phyloP scores from a whole-genome alignment of 2,888 invertebrate species.

The Rotaria sp. region DNA sequence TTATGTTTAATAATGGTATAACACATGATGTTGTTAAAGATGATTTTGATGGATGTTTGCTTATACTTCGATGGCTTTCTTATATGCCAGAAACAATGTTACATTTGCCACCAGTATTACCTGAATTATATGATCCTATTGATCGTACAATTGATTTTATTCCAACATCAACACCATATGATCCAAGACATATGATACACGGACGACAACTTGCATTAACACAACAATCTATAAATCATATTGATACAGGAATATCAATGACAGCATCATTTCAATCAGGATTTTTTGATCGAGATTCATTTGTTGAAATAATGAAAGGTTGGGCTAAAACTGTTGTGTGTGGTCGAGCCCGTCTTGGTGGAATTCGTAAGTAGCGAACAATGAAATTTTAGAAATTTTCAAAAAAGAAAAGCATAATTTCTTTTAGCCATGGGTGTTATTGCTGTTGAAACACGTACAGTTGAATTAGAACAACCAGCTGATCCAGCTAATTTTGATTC shows the following conservation, averaged over 20 bases:
- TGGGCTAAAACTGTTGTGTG: slow-evolving; percentile 89
- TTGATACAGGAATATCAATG: neutral
- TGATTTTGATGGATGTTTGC: slow-evolving; percentile 75
- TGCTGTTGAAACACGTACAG: slow-evolving; percentile 89
- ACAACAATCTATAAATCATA: neutral
- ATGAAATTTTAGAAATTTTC: no score
- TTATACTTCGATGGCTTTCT: slow-evolving; percentile 81
- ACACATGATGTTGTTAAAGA: slow-evolving; percentile 81
- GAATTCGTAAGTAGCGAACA: slow-evolving; percentile 22
- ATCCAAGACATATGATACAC: slow-evolving; percentile 79
- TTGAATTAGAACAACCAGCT: slow-evolving; percentile 85
- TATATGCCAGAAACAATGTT: slow-evolving; percentile 68
- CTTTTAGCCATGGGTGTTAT: slow-evolving; percentile 74
- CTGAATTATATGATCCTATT: slow-evolving; percentile 67
- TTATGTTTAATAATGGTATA: slow-evolving; percentile 97
- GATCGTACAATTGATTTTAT: slow-evolving; percentile 75
- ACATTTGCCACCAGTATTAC: slow-evolving; percentile 8
- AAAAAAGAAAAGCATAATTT: neutral
- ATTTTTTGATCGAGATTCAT: slow-evolving; percentile 58
- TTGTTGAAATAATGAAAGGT: slow-evolving; percentile 82
- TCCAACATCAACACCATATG: slow-evolving; percentile 84
- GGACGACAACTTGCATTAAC: slow-evolving; percentile 46
- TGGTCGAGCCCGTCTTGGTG: slow-evolving; percentile 50
- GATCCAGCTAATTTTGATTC: slow-evolving; percentile 97
- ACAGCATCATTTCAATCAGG: slow-evolving; percentile 33